Conservation (phyloP, 2,888 invertebrate genomes). For the Lasius platythorax region DNA sequence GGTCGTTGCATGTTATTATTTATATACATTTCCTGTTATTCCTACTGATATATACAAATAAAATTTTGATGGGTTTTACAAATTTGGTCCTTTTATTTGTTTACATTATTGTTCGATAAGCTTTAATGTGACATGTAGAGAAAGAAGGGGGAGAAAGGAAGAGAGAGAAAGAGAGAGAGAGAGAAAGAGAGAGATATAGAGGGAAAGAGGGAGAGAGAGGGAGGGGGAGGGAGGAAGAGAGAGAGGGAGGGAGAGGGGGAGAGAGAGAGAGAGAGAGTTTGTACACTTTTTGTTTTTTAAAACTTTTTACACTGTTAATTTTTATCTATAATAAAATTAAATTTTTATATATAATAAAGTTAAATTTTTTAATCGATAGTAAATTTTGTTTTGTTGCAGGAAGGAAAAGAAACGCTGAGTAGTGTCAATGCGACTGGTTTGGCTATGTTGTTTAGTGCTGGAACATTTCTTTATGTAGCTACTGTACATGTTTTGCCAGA, state of each 20-base stretch:
- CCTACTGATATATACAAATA: background rate
- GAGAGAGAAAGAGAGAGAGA: too few species aligned
- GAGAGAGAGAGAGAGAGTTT: too few species aligned
- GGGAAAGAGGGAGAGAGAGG: too few species aligned
- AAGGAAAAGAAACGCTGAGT: constrained; percentile 95
- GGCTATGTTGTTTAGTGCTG: constrained; percentile 99
- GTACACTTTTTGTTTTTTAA: background rate
- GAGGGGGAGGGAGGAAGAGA: too few species aligned
- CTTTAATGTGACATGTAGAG: background rate
- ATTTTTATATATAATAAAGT: background rate
- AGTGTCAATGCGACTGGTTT: constrained; percentile 97
- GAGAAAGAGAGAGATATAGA: too few species aligned
- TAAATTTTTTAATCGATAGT: constrained; percentile 2
- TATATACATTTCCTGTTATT: background rate
- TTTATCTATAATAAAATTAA: background rate
- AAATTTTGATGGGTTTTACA: background rate
- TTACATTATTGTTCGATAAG: background rate
- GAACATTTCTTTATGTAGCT: constrained; percentile 99
- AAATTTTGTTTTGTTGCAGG: constrained; percentile 87
- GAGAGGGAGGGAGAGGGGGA: too few species aligned
- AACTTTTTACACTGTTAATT: background rate
- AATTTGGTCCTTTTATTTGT: background rate
- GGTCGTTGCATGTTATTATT: too few species aligned
- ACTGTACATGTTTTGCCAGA: constrained; percentile 99
- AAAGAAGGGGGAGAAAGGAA: too few species aligned